phyloP scores from a whole-genome alignment of 2,888 invertebrate species.

The Ditula angustiorana region DNA sequence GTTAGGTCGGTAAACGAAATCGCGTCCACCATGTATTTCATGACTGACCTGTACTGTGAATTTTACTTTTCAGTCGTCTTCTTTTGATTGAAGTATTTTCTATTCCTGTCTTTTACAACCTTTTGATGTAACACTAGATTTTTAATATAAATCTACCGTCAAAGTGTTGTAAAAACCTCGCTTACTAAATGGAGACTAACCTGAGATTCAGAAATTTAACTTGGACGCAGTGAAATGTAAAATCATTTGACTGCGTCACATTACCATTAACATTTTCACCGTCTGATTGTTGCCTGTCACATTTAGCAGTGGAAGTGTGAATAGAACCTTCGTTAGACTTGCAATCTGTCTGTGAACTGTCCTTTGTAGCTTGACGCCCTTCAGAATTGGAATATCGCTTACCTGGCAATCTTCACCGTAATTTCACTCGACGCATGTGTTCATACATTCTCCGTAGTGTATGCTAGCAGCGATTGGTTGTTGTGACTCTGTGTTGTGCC shows the following conservation, averaged over 20 bases:
- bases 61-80: constrained; percentile 29
- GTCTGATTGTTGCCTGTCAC: constrained; percentile 68
- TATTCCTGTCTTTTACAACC: constrained; percentile 7
- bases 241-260: constrained; percentile 53
- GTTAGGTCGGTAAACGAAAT: constrained; percentile 34
- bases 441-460: constrained; percentile 61
- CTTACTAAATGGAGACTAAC: constrained; percentile 23
- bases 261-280: constrained; percentile 66
- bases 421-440: constrained; percentile 66
- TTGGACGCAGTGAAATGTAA: constrained; percentile 50
- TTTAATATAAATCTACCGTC: neutral
- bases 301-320: constrained; percentile 61
- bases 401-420: constrained; percentile 48
- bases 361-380: constrained; percentile 67
- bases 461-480: constrained; percentile 69
- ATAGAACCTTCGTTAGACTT: constrained; percentile 51
- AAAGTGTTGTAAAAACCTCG: constrained; percentile 25
- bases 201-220: constrained; percentile 37
- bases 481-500: constrained; percentile 61
- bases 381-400: constrained; percentile 62
- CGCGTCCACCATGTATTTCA: constrained; percentile 21
- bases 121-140: constrained; percentile 3
- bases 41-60: constrained; percentile 2
- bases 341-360: constrained; percentile 45
- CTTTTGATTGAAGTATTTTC: constrained; percentile 12